Evolutionary conservation across 2,113 vertebrate species (phyloP).

Genomic region (Aptenodytes patagonicus): DNA sequence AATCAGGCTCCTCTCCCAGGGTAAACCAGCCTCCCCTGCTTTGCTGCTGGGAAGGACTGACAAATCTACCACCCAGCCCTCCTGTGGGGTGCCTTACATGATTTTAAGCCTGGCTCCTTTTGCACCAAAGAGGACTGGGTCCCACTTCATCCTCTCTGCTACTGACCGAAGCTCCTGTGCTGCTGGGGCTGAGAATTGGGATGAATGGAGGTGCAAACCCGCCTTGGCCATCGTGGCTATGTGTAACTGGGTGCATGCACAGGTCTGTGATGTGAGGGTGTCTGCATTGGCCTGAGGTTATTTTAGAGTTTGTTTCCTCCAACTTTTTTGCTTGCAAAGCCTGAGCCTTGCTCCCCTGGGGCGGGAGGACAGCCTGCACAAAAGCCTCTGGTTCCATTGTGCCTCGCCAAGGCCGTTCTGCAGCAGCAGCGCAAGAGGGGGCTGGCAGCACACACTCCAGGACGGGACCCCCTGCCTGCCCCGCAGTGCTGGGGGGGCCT

Average conservation of each 20-base stretch:
- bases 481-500: background rate
- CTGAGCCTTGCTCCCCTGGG: background rate
- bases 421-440: slow-evolving; percentile 29
- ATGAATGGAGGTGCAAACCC: background rate
- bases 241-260: background rate
- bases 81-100: rapidly evolving
- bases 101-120: background rate
- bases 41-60: background rate
- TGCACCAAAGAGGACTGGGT: background rate
- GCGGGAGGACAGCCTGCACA: background rate
- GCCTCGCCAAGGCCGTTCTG: background rate
- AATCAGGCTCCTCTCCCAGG: background rate
- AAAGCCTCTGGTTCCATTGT: background rate
- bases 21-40: background rate
- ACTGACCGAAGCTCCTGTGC: background rate
- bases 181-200: background rate
- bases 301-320: background rate
- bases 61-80: background rate
- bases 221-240: background rate
- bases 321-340: background rate
- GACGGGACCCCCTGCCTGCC: background rate
- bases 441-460: background rate
- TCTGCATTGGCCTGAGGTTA: background rate
- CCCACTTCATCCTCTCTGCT: background rate
- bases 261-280: rapidly evolving